These are phyloP conservation scores for Allacma fusca DNA, from an alignment of 2,888 invertebrate species.

Conservation along the genomic window DNA sequence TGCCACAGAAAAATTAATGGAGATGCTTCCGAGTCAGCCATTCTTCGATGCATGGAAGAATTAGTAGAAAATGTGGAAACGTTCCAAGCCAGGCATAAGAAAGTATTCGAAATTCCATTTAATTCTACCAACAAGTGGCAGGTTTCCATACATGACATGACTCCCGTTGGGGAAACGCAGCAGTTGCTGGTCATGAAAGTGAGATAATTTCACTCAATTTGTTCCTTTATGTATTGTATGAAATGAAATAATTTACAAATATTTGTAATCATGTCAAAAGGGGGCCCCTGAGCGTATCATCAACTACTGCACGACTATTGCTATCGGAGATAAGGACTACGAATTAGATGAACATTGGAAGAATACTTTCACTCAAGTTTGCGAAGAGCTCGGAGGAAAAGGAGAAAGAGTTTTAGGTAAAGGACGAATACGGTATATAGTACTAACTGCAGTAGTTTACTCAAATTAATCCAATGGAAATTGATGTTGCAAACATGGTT, in stretches of 20 bases:
- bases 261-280: constrained; percentile 61
- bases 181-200: constrained; percentile 75
- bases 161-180: constrained; percentile 66
- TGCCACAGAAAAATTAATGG: constrained; percentile 70
- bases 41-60: constrained; percentile 72
- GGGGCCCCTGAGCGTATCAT: constrained; percentile 77
- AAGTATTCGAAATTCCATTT: constrained; percentile 73
- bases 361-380: constrained; percentile 71
- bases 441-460: no score
- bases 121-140: constrained; percentile 75
- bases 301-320: constrained; percentile 72
- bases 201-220: constrained; percentile 1
- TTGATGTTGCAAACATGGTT: no score
- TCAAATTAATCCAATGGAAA: no score
- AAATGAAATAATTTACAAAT: background rate
- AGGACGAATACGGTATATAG: no score
- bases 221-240: no score
- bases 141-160: constrained; percentile 73
- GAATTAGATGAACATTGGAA: constrained; percentile 68
- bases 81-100: constrained; percentile 72
- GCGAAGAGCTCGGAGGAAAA: constrained; percentile 81
- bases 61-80: constrained; percentile 70
- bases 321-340: constrained; percentile 68
- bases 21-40: constrained; percentile 75
- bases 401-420: constrained; percentile 80